Conservation (phyloP, 2,113 vertebrate genomes). For the Neogale vison region DNA sequence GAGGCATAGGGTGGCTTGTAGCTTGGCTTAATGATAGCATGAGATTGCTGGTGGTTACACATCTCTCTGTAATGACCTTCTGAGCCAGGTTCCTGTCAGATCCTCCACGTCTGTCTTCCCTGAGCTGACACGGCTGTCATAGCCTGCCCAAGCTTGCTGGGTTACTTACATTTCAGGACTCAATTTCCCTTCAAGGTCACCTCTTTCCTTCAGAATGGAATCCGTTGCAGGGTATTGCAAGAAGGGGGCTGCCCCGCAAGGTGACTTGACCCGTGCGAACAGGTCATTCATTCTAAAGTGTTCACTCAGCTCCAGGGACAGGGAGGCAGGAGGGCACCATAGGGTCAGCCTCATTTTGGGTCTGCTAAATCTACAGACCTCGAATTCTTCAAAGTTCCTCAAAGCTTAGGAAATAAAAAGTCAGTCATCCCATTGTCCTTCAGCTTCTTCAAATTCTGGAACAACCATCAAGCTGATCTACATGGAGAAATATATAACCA, state of each 20-base stretch:
- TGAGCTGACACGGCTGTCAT: fast-evolving
- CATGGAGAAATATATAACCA: neutral
- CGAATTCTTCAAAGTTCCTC: neutral
- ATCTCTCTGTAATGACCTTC: neutral
- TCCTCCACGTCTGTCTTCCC: fast-evolving
- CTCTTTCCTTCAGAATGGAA: neutral
- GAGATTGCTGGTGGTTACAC: neutral
- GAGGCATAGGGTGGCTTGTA: neutral
- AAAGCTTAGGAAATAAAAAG: neutral
- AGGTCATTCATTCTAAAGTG: neutral
- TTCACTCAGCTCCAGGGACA: neutral
- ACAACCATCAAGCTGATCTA: neutral
- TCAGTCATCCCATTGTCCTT: neutral
- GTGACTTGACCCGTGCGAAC: neutral
- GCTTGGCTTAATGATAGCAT: neutral
- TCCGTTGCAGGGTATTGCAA: fast-evolving
- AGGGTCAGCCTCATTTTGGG: neutral
- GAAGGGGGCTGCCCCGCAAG: neutral
- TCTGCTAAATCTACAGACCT: neutral
- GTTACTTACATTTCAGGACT: neutral
- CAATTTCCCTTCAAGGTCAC: neutral
- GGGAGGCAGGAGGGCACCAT: neutral
- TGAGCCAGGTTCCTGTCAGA: neutral
- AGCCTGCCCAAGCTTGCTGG: neutral
- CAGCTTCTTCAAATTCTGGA: neutral